phyloP scores from a whole-genome alignment of 1,140 invertebrate species.

The Rhopalosiphum maidis region DNA sequence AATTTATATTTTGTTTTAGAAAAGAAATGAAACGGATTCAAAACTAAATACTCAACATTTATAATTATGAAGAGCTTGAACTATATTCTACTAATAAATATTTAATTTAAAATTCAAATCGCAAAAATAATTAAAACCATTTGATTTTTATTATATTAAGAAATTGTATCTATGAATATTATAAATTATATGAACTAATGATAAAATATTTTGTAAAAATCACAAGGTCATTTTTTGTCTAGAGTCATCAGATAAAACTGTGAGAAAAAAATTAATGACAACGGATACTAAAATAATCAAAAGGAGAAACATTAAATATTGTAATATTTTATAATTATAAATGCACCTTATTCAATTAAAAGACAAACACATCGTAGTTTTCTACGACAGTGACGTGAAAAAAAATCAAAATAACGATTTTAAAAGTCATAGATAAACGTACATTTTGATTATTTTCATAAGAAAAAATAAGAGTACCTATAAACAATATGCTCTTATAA shows the following conservation, averaged over 20 bases:
- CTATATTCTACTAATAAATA: not conserved
- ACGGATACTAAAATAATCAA: not conserved
- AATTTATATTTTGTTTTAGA: not conserved
- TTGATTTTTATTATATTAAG: not conserved
- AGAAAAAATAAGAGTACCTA: not conserved
- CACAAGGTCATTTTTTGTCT: not conserved
- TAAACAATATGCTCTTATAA: not conserved
- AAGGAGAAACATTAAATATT: not conserved
- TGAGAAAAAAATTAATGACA: not conserved
- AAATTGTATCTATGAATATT: not conserved
- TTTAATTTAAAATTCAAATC: not conserved
- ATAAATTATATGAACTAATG: not conserved
- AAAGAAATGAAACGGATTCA: not conserved
- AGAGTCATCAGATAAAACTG: not conserved
- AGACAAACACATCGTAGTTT: not conserved
- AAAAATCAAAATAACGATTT: not conserved
- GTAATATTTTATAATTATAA: not conserved
- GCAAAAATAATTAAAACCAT: not conserved
- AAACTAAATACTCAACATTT: not conserved
- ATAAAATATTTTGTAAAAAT: slow-evolving; percentile 1
- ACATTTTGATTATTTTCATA: not conserved
- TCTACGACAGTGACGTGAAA: not conserved
- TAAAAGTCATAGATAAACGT: not conserved
- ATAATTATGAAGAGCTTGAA: not conserved
- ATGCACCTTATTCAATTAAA: not conserved